Conservation (phyloP, 1,140 invertebrate genomes). For the Ganaspis sp. region DNA sequence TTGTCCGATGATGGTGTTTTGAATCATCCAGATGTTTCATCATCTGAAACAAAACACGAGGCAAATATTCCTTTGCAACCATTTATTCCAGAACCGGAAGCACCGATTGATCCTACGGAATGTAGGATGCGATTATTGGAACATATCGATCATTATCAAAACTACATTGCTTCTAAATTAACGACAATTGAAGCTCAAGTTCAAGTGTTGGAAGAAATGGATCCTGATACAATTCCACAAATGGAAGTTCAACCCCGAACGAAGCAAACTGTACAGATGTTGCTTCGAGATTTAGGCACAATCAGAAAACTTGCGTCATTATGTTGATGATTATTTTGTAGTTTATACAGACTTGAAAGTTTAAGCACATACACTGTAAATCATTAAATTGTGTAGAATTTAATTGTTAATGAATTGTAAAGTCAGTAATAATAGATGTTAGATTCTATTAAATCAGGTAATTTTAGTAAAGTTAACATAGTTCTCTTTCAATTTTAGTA, state of each 20-base stretch:
- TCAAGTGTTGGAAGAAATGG: conserved; percentile 72
- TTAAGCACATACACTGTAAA: background rate
- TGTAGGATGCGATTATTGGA: conserved; percentile 87
- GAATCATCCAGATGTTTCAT: background rate
- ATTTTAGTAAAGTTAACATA: background rate
- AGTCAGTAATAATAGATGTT: conserved; percentile 10
- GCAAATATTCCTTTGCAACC: conserved; percentile 60
- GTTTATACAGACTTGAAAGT: background rate
- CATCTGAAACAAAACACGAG: conserved; percentile 46
- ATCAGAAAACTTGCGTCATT: conserved; percentile 75
- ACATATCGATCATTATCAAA: conserved; percentile 86
- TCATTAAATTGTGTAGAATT: background rate
- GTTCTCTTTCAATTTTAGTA: background rate
- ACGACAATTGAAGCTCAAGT: conserved; percentile 87
- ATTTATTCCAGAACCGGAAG: conserved; percentile 84
- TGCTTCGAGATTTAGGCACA: conserved; percentile 77
- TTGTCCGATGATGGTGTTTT: background rate
- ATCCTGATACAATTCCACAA: conserved; percentile 63
- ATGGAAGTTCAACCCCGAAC: conserved; percentile 71
- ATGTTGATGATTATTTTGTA: conserved; percentile 54
- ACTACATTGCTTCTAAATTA: conserved; percentile 83
- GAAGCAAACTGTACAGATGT: conserved; percentile 78
- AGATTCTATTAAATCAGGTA: background rate
- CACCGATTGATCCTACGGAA: conserved; percentile 86
- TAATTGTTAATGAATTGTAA: background rate